Percentiles rank a stretch among this genome's conserved stretches.
Conservation (phyloP, 2,797 vertebrate genomes). For the Siniperca undulata region DNA sequence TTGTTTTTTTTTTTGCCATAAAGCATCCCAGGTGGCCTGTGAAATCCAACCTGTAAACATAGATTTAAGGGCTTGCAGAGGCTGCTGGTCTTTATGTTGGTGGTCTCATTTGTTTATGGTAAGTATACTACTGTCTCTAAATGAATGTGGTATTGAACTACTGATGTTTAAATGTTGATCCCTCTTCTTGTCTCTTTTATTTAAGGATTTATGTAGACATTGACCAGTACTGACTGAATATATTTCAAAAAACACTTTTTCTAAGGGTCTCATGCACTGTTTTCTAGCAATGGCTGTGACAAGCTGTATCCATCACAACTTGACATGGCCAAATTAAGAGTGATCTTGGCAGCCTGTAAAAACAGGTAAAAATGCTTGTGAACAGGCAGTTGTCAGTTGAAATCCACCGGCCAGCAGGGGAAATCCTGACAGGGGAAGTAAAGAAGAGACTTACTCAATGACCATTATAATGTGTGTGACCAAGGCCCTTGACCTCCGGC, state of each 20-base stretch:
- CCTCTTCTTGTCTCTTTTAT: neutral
- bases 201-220: constrained; percentile 36
- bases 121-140: constrained; percentile 1
- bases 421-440: constrained; percentile 29
- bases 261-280: neutral
- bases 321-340: constrained; percentile 49
- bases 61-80: neutral
- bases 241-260: constrained; percentile 35
- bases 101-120: constrained; percentile 13
- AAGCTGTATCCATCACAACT: constrained; percentile 52
- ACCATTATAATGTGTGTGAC: constrained; percentile 40
- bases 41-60: neutral
- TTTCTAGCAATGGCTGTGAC: constrained; percentile 28
- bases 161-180: constrained; percentile 24
- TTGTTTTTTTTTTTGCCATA: neutral
- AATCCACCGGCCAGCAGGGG: constrained; percentile 12
- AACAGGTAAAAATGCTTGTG: constrained; percentile 20
- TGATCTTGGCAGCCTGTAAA: constrained; percentile 29
- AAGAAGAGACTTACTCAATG: constrained; percentile 38
- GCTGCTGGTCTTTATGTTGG: neutral
- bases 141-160: constrained; percentile 17
- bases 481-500: constrained; percentile 32
- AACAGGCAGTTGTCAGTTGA: constrained; percentile 17
- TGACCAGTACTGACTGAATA: constrained; percentile 37
- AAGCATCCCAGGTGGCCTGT: neutral